phyloP scores from a whole-genome alignment of 1,140 invertebrate genomes.

The Battus philenor region DNA sequence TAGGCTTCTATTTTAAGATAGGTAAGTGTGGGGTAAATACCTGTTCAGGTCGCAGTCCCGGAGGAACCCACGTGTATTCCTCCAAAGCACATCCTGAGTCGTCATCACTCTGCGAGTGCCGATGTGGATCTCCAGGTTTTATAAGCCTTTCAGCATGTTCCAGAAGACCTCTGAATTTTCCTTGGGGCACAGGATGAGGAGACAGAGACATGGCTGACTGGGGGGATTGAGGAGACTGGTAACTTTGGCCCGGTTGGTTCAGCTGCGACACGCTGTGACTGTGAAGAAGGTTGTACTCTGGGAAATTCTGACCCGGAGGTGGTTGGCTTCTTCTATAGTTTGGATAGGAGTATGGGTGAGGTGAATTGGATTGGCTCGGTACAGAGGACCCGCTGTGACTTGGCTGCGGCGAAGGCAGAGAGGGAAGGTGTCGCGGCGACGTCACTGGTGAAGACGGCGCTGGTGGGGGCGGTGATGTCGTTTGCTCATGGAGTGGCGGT shows the following conservation, averaged over 20 bases:
- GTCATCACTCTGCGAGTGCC: slow-evolving; percentile 96
- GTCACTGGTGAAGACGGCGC: slow-evolving; percentile 43
- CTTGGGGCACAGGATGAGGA: slow-evolving; percentile 64
- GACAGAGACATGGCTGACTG: slow-evolving; percentile 64
- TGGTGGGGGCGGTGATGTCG: slow-evolving; percentile 51
- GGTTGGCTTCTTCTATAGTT: slow-evolving; percentile 49
- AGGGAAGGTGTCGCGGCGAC: slow-evolving; percentile 25
- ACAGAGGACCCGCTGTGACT: slow-evolving; percentile 53
- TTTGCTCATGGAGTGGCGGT: slow-evolving; percentile 51
- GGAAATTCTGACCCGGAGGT: slow-evolving; percentile 25
- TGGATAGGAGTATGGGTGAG: slow-evolving; percentile 54
- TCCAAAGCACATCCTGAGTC: slow-evolving; percentile 97
- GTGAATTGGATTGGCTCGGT: slow-evolving; percentile 55
- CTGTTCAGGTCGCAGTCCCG: slow-evolving; percentile 96
- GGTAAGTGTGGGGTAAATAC: no score
- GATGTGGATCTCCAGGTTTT: slow-evolving; percentile 82
- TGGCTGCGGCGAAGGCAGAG: slow-evolving; percentile 49
- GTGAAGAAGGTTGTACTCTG: slow-evolving; percentile 41
- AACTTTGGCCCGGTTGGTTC: slow-evolving; percentile 45
- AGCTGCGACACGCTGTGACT: slow-evolving; percentile 49
- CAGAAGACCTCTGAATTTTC: slow-evolving; percentile 72
- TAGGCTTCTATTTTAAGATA: no score
- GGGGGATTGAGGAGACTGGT: slow-evolving; percentile 54
- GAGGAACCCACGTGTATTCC: slow-evolving; percentile 99
- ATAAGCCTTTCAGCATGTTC: slow-evolving; percentile 69